Conservation (phyloP, 1,140 invertebrate species). For the Oryctes rhinoceros region DNA sequence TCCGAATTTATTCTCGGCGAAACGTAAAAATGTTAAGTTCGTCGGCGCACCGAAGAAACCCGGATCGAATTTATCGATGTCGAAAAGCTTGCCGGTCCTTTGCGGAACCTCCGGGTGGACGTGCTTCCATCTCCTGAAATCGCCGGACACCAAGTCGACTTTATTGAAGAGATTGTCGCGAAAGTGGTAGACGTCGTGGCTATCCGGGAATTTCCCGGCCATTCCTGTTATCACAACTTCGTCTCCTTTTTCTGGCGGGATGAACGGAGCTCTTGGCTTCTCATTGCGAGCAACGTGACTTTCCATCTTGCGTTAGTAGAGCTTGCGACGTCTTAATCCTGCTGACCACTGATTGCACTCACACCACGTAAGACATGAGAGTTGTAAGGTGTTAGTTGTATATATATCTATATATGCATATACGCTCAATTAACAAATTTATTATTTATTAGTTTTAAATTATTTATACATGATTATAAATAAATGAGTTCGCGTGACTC, state of each 20-base stretch:
- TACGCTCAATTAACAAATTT: too few species aligned
- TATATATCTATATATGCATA: too few species aligned
- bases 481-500: too few species aligned
- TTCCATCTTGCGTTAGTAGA: background rate
- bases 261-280: background rate
- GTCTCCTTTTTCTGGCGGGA: background rate
- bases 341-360: too few species aligned
- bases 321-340: background rate
- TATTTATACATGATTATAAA: too few species aligned
- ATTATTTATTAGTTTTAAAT: too few species aligned
- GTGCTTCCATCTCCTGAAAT: slow-evolving; percentile 75
- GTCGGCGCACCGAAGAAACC: slow-evolving; percentile 73
- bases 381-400: too few species aligned
- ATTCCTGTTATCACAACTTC: slow-evolving; percentile 65
- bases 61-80: slow-evolving; percentile 82
- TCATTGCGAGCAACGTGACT: background rate
- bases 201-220: slow-evolving; percentile 86
- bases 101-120: slow-evolving; percentile 72
- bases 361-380: too few species aligned
- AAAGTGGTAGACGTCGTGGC: slow-evolving; percentile 79
- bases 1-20: background rate
- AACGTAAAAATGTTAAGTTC: background rate
- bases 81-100: slow-evolving; percentile 80
- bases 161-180: slow-evolving; percentile 80
- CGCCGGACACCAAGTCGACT: slow-evolving; percentile 82